Base-by-base conservation (phyloP, 2,888 invertebrate genomes). In the Brenthis daphne region DNA sequence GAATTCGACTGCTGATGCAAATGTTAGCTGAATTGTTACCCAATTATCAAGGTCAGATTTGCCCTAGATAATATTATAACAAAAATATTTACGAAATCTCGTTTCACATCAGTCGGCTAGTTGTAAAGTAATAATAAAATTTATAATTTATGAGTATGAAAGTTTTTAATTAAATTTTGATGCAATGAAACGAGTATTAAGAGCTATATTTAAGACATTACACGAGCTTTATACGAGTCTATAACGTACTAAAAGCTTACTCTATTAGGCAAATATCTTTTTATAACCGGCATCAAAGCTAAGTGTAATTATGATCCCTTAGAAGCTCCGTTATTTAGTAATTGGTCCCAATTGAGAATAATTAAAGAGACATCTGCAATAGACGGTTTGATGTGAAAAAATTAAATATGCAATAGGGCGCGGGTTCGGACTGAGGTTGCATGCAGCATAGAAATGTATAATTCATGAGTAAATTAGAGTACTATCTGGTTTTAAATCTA, bases 261-360 rank as follows among this genome's bases (percentile, higher is more conserved):
- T 73, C 71, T 66, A 67, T 72, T 71, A 73, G 75, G 73, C 73
- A 75, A 78, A 77, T 74, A 72, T 70, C 70, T 71, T 79, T 79
- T 78, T 78, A 80, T 73, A 74, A 55, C 69, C 57, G 72, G 76
- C 76, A 79, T 83, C 76, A 80, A 82, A 77, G 75, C 76, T 75
- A 78, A 82, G 71, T 73, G 75, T 67, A 75, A 71, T 76, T 71
- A 75, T 72, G 69, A 56, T 75, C 77, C 72, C 74, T 75, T 76
- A 75, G 69, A 70, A 73, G 72, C 73, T 73, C 74, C 73, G 72
- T 65, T 76, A 73, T 74, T 73, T 76, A 80, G 79, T 85, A 89
- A 90, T 89, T 88, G 89, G 78, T 81, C 84, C 84, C 86, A 90
- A 90, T 90, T 90, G 87, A 78, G 73, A 73, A 82, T 85, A 82